Evolutionary conservation across 1,140 invertebrate species (phyloP).

Genomic region (Drosophila bifasciata): DNA sequence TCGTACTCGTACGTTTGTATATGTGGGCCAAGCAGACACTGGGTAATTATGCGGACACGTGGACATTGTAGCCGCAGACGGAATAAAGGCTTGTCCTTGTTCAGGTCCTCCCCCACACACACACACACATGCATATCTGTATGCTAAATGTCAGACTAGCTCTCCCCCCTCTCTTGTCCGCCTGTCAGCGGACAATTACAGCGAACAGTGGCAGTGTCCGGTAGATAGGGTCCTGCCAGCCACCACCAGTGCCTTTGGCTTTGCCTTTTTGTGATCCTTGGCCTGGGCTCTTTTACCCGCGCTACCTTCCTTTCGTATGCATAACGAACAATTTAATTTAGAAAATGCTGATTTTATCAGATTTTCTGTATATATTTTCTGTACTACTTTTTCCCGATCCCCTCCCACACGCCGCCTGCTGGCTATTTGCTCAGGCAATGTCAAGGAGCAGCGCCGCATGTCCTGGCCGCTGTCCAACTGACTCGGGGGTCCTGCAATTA

Average conservation of each 20-base stretch:
- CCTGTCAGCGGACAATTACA: conserved; percentile 78
- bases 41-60: conserved; percentile 72
- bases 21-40: conserved; percentile 75
- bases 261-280: conserved; percentile 5
- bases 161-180: conserved; percentile 5
- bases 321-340: conserved; percentile 84
- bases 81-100: conserved; percentile 70
- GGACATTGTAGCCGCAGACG: conserved; percentile 41
- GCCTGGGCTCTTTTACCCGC: conserved; percentile 1
- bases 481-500: conserved; percentile 69
- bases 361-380: conserved; percentile 68
- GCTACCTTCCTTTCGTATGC: conserved; percentile 42
- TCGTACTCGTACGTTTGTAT: conserved; percentile 7
- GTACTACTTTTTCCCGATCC: conserved; percentile 30
- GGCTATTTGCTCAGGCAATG: conserved; percentile 74
- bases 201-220: conserved; percentile 37
- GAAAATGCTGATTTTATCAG: conserved; percentile 84
- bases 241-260: conserved; percentile 25
- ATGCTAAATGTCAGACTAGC: conserved; percentile 73
- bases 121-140: conserved; percentile 28
- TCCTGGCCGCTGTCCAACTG: conserved; percentile 17
- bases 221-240: conserved; percentile 32
- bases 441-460: conserved; percentile 56
- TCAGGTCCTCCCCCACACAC: conserved; percentile 2
- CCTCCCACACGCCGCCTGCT: neutral